A percentile compares a stretch with the other conserved stretches of the same genome.
Evolutionary conservation across 2,888 invertebrate genomes (phyloP).

Genomic region (Odontocolon sp.): DNA sequence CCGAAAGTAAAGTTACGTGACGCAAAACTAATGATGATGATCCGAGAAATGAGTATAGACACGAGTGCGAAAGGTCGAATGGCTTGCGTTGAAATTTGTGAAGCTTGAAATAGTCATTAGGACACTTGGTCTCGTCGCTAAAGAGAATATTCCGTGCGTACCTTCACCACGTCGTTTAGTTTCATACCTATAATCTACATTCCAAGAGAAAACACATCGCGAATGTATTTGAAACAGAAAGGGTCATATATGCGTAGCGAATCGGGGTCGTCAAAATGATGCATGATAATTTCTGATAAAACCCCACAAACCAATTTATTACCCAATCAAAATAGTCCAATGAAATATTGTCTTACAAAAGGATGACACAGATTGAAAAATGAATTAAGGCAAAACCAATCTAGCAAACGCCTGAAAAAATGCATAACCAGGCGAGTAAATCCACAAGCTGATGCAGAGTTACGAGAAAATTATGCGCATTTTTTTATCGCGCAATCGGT

Average conservation of each 20-base stretch:
- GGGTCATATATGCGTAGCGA: no score
- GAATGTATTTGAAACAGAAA: background rate
- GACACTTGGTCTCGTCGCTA: constrained; percentile 20
- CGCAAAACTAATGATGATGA: constrained; percentile 41
- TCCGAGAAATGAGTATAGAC: background rate
- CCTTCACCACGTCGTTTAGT: constrained; percentile 5
- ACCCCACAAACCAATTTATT: no score
- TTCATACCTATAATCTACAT: constrained; percentile 1
- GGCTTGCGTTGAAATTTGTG: constrained; percentile 24
- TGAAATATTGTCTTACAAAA: no score
- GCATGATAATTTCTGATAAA: no score
- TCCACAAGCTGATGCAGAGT: no score
- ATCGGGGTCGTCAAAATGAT: no score
- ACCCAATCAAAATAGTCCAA: no score
- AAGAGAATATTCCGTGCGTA: constrained; percentile 51
- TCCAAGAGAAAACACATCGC: background rate
- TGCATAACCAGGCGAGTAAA: no score
- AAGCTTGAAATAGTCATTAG: constrained; percentile 42
- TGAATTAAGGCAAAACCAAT: no score
- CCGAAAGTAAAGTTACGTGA: constrained; percentile 1
- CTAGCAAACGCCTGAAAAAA: no score
- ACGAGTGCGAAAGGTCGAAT: background rate
- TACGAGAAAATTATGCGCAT: background rate
- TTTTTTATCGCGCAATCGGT: background rate
- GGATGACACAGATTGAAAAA: no score